A percentile compares a stretch with the other conserved stretches of the same genome.
These are phyloP conservation scores for Drosophila emarginata DNA, from an alignment of 2,888 invertebrate species.

Conservation along the genomic window DNA sequence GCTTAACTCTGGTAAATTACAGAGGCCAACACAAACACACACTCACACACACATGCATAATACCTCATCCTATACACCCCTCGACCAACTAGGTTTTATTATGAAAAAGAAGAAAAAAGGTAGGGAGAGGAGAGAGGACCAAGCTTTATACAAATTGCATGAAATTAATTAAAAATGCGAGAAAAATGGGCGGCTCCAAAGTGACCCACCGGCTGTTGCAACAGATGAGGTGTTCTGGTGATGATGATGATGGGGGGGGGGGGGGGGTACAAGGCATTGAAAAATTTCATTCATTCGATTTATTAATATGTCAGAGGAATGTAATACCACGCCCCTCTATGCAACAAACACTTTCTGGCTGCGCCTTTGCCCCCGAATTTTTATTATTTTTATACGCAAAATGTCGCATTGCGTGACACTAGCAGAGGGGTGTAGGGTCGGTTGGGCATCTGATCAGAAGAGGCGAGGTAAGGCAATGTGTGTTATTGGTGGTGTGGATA, in stretches of 20 bases:
- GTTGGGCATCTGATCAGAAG: neutral
- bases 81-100: constrained; percentile 3
- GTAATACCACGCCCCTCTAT: constrained; percentile 46
- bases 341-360: constrained; percentile 1
- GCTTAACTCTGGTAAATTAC: constrained; percentile 71
- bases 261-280: constrained; percentile 3
- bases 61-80: neutral
- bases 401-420: constrained; percentile 34
- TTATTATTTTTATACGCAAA: constrained; percentile 33
- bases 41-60: neutral
- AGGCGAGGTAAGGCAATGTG: neutral
- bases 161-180: constrained; percentile 76
- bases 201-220: constrained; percentile 70
- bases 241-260: neutral
- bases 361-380: constrained; percentile 11
- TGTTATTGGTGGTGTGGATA: neutral
- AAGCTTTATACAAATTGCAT: constrained; percentile 69
- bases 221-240: constrained; percentile 8
- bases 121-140: neutral
- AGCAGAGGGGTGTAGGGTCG: constrained; percentile 7
- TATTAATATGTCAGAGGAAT: constrained; percentile 71
- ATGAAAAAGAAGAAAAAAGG: neutral
- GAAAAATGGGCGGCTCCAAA: constrained; percentile 70
- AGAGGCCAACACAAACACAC: constrained; percentile 37
- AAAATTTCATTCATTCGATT: constrained; percentile 73